phyloP scores from a whole-genome alignment of 2,797 vertebrate genomes.

The Brachyrhaphis roseni region DNA sequence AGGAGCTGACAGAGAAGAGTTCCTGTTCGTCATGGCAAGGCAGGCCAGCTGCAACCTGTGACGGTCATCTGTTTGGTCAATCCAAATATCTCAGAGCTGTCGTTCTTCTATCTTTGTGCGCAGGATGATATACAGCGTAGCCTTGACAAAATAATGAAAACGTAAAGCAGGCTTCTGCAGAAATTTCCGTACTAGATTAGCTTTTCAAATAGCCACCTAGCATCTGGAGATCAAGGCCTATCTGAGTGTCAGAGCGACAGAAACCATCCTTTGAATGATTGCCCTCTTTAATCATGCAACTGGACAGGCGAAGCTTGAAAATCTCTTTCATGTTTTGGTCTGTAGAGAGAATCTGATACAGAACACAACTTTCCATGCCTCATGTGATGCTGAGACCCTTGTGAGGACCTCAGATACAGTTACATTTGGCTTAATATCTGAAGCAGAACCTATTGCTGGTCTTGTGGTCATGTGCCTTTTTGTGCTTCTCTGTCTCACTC shows the following conservation, averaged over 20 bases:
- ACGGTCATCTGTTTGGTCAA: slow-evolving; percentile 53
- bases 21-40: slow-evolving; percentile 58
- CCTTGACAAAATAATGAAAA: slow-evolving; percentile 65
- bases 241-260: slow-evolving; percentile 60
- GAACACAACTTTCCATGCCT: slow-evolving; percentile 56
- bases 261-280: slow-evolving; percentile 70
- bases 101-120: slow-evolving; percentile 25
- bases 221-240: slow-evolving; percentile 74
- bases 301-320: slow-evolving; percentile 71
- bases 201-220: slow-evolving; percentile 68
- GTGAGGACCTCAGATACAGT: slow-evolving; percentile 64
- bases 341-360: slow-evolving; percentile 59
- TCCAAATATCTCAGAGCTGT: slow-evolving; percentile 53
- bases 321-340: slow-evolving; percentile 77
- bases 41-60: slow-evolving; percentile 43
- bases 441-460: slow-evolving; percentile 11
- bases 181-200: slow-evolving; percentile 70
- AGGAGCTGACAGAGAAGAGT: slow-evolving; percentile 60
- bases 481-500: slow-evolving; percentile 1
- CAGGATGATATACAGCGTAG: slow-evolving; percentile 58
- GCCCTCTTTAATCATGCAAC: slow-evolving; percentile 63
- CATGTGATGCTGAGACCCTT: slow-evolving; percentile 51
- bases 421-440: slow-evolving; percentile 65
- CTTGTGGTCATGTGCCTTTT: background rate
- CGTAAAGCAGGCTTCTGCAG: slow-evolving; percentile 61